Conservation (phyloP, 1,140 invertebrate species). For the Drosophila ficusphila region DNA sequence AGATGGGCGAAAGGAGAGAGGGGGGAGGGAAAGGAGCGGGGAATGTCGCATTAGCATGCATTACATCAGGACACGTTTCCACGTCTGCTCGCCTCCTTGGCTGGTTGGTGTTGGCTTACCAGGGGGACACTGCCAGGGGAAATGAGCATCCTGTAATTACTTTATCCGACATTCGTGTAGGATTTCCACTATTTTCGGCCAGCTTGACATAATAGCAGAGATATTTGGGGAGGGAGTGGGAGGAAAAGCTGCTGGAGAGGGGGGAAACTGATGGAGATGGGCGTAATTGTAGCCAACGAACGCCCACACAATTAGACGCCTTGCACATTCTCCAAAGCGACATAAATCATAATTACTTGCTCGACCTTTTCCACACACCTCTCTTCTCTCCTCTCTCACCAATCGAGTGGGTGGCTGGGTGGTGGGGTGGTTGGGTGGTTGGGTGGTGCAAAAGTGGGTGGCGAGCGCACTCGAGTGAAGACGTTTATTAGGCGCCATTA, state of each 20-base stretch:
- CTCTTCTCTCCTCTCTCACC: neutral
- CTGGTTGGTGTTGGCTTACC: constrained; percentile 11
- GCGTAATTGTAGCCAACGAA: constrained; percentile 66
- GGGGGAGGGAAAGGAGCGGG: neutral
- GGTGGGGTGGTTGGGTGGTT: constrained; percentile 4
- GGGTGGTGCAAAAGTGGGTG: neutral
- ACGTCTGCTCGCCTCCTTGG: constrained; percentile 6
- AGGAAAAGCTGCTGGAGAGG: constrained; percentile 1
- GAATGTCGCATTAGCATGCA: constrained; percentile 67
- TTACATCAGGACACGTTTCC: constrained; percentile 52
- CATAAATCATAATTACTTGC: constrained; percentile 78
- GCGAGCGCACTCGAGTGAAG: constrained; percentile 66
- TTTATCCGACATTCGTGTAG: constrained; percentile 62
- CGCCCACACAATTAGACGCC: constrained; percentile 72
- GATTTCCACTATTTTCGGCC: constrained; percentile 69
- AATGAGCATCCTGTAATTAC: constrained; percentile 64
- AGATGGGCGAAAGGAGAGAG: neutral
- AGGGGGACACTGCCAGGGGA: neutral
- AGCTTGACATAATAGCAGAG: constrained; percentile 38
- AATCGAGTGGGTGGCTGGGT: neutral
- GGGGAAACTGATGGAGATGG: constrained; percentile 9
- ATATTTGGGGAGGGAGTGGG: neutral
- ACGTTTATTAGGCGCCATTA: constrained; percentile 79
- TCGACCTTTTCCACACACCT: constrained; percentile 20
- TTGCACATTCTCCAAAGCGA: constrained; percentile 58